These are phyloP conservation scores for Brachionus plicatilis DNA, from an alignment of 1,140 invertebrate species.

Conservation along the genomic window DNA sequence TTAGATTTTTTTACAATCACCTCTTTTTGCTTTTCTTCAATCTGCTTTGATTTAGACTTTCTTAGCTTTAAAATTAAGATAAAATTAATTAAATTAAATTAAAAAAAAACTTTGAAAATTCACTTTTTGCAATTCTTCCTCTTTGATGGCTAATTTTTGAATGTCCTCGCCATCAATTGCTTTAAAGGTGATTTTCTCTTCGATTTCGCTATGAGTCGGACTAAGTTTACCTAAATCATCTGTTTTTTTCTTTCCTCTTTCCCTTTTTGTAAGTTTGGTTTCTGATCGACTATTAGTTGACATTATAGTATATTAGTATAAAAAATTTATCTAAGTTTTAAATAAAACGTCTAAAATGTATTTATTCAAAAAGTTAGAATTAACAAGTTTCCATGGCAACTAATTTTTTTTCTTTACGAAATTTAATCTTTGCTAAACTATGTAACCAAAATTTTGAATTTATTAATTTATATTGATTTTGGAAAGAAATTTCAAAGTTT, in stretches of 20 bases:
- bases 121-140: slow-evolving; percentile 12
- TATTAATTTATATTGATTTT: no score
- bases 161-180: slow-evolving; percentile 38
- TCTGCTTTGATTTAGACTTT: not conserved
- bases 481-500: no score
- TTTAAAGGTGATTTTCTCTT: slow-evolving; percentile 39
- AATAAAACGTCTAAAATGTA: not conserved
- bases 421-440: no score
- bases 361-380: not conserved
- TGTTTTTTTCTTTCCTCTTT: slow-evolving; percentile 30
- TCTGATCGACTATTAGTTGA: slow-evolving; percentile 13
- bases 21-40: not conserved
- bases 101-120: not conserved
- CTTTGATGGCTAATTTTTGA: slow-evolving; percentile 30
- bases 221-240: slow-evolving; percentile 21
- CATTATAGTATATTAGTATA: not conserved
- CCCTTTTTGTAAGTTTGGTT: slow-evolving; percentile 18
- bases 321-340: not conserved
- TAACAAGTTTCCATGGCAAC: not conserved
- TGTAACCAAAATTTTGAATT: no score
- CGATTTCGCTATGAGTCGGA: slow-evolving; percentile 15
- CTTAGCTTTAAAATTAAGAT: not conserved
- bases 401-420: not conserved
- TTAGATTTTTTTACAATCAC: not conserved
- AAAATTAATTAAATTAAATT: not conserved